Percentiles rank a stretch among this genome's conserved stretches.
Evolutionary conservation across 2,113 vertebrate genomes (phyloP).

Genomic region (Pygoscelis antarcticus): DNA sequence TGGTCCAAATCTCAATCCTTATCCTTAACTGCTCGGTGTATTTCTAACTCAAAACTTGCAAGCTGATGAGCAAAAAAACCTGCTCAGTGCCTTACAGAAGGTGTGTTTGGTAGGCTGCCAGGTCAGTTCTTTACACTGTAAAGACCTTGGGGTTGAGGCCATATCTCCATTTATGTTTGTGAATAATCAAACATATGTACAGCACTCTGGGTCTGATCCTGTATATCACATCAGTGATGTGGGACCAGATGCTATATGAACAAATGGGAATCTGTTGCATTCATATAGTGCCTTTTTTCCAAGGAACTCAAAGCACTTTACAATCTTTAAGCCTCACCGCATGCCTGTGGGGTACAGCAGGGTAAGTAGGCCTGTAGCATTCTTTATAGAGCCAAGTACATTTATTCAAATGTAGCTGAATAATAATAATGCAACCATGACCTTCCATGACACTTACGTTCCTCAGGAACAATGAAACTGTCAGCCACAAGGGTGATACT

Average conservation of each 20-base stretch:
- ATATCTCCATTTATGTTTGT: neutral
- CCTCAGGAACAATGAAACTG: constrained; percentile 70
- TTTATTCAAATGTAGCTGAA: constrained; percentile 75
- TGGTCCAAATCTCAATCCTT: neutral
- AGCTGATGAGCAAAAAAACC: neutral
- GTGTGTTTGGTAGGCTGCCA: constrained; percentile 31
- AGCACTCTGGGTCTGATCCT: neutral
- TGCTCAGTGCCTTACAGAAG: neutral
- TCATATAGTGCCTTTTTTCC: constrained; percentile 49
- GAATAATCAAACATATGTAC: constrained; percentile 26
- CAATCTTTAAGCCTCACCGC: constrained; percentile 67
- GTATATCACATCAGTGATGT: neutral
- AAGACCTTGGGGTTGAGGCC: neutral
- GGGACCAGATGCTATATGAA: constrained; percentile 63
- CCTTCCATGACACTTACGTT: constrained; percentile 74
- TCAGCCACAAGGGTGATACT: constrained; percentile 61
- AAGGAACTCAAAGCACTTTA: constrained; percentile 64
- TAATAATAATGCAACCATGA: constrained; percentile 70
- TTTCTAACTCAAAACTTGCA: neutral
- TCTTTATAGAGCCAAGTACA: constrained; percentile 70
- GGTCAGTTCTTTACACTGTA: neutral
- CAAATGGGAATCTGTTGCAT: constrained; percentile 60
- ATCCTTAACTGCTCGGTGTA: neutral
- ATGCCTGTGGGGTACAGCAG: constrained; percentile 67
- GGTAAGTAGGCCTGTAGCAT: constrained; percentile 63